A percentile compares a stretch with the other conserved stretches of the same genome.
Evolutionary conservation across 2,113 vertebrate species (phyloP).

Genomic region (Peromyscus maniculatus): DNA sequence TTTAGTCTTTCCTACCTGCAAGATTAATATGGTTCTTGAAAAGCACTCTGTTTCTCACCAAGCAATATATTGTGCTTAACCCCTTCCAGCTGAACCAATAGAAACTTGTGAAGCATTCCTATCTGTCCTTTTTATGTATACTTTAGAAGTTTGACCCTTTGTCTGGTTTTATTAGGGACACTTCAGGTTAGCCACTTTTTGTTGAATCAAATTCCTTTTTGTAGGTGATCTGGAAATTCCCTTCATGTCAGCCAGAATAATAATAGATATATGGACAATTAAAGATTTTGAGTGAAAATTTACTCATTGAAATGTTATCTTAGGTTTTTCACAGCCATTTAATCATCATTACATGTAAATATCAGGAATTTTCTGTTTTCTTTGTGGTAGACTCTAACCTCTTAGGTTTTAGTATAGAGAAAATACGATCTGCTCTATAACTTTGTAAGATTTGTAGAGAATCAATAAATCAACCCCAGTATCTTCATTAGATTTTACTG

Average conservation of each 20-base stretch:
- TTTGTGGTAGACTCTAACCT: slow-evolving; percentile 39
- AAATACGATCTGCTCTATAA: slow-evolving; percentile 57
- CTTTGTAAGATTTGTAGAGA: slow-evolving; percentile 33
- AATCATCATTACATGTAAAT: slow-evolving; percentile 58
- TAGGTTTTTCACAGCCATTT: slow-evolving; percentile 61
- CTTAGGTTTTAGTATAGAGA: slow-evolving; percentile 59
- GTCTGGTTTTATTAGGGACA: slow-evolving; percentile 70
- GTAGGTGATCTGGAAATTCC: slow-evolving; percentile 72
- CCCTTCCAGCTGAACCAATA: slow-evolving; percentile 82
- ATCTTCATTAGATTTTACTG: slow-evolving; percentile 68
- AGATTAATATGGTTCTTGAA: slow-evolving; percentile 86
- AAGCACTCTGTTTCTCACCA: slow-evolving; percentile 76
- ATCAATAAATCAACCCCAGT: slow-evolving; percentile 22
- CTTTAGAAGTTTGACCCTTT: slow-evolving; percentile 70
- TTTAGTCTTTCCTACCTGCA: slow-evolving; percentile 92
- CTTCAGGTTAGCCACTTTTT: slow-evolving; percentile 69
- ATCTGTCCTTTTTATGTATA: slow-evolving; percentile 63
- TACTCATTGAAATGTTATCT: slow-evolving; percentile 63
- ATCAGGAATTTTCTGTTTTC: slow-evolving; percentile 54
- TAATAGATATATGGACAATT: slow-evolving; percentile 46
- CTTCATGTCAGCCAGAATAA: slow-evolving; percentile 76
- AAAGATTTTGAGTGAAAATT: slow-evolving; percentile 61
- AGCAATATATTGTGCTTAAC: slow-evolving; percentile 82
- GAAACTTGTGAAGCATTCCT: slow-evolving; percentile 69
- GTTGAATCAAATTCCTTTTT: slow-evolving; percentile 69